Evolutionary conservation across 2,888 invertebrate species (phyloP), one percentile per base, ranked within the genome.

Genomic region (Saturnia japonica): DNA sequence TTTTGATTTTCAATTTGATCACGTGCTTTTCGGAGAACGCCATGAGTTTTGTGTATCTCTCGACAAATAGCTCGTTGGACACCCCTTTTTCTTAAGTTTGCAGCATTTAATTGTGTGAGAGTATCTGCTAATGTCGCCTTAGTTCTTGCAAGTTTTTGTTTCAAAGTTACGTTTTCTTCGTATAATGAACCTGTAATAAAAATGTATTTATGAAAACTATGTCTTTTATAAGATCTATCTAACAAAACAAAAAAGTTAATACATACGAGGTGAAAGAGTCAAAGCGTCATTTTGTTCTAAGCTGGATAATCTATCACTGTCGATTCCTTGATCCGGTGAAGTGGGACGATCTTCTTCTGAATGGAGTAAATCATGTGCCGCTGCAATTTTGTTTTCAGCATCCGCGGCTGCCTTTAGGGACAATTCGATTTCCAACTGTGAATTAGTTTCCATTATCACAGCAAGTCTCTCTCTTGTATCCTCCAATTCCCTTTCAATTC

Each of bases 261-360:
- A 88, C 94, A 90, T 85, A 94, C 94, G 88, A 14, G 93, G 91
- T 71, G 93, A 93, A 74, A 91, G 80, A 51, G 91, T 84, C 66
- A 93, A 83, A 47, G 88, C 91, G 54, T 94, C 93, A 76, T 94
- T 94, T 74, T 95, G 94, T 91, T 96, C 95, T 79, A 96, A 83
- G 85, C 96, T 95, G 73, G 96, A 95, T 70, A 96, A 90, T 73
- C 96, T 90, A 85, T 98, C 98, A 81, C 97, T 98, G 85, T 98
- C 98, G 75, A 98, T 98, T n/a, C 98, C 98, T 81, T 97, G 95
- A 89, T 98, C 98, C 0, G 98, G 98, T 0, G 98, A 98, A 0
- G 96, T 92, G 4, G 94, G 91, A 42, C 94, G 84, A 19, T 93
- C 94, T 74, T 93, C 93, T 76, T 92, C 92, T 1, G 86, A 89